These are phyloP conservation scores for Manduca sexta DNA, from an alignment of 1,140 invertebrate species.

Conservation along the genomic window DNA sequence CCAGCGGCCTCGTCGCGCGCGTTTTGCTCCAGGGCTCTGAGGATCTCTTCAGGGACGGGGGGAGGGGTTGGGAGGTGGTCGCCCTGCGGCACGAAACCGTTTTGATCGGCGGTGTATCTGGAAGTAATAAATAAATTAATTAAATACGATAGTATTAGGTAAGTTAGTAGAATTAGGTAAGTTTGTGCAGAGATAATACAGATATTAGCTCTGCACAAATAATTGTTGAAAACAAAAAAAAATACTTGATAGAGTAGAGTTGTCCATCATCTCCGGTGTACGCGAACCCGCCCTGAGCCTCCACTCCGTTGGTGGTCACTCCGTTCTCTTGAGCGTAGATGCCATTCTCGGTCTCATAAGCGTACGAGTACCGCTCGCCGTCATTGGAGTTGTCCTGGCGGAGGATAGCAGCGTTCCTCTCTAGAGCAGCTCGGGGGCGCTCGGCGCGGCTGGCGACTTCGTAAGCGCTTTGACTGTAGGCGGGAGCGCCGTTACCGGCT, in stretches of 20 bases:
- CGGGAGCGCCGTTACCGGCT: conserved; percentile 4
- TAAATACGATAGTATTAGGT: too few species aligned
- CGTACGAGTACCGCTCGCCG: conserved; percentile 53
- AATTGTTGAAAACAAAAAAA: too few species aligned
- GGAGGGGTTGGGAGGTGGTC: conserved; percentile 86
- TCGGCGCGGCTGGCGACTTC: conserved; percentile 17
- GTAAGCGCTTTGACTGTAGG: too few species aligned
- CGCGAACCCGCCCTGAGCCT: conserved; percentile 47
- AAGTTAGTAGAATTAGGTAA: too few species aligned
- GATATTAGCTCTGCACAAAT: too few species aligned
- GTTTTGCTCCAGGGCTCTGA: conserved; percentile 57
- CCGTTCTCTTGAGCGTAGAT: conserved; percentile 56
- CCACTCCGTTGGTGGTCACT: conserved; percentile 54
- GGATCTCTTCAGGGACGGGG: conserved; percentile 77
- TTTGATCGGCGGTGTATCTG: conserved; percentile 87
- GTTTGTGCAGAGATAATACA: too few species aligned
- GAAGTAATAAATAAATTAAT: too few species aligned
- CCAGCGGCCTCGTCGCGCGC: conserved; percentile 60
- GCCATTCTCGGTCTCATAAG: conserved; percentile 60
- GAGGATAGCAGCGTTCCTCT: conserved; percentile 47
- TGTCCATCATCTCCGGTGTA: conserved; percentile 78
- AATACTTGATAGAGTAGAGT: conserved; percentile 69
- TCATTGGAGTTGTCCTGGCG: conserved; percentile 44
- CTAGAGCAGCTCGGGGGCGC: conserved; percentile 45
- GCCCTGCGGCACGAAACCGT: conserved; percentile 83